Percentiles rank a stretch among this genome's conserved stretches.
These are phyloP conservation scores for Cyclura pinguis DNA, from an alignment of 2,797 vertebrate genomes.

Conservation along the genomic window DNA sequence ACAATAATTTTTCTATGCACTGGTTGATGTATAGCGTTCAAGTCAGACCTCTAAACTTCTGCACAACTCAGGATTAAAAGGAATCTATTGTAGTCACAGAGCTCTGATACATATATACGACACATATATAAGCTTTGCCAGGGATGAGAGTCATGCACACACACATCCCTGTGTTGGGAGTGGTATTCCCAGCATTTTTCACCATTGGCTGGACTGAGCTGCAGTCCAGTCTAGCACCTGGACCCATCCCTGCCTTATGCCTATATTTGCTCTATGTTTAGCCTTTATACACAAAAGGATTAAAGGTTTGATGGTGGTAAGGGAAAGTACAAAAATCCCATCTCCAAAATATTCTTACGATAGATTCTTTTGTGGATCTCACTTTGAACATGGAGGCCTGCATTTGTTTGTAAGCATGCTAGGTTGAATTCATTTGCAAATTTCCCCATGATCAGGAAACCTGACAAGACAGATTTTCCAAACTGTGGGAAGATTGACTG, in stretches of 20 bases:
- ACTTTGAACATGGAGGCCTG: not conserved
- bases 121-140: not conserved
- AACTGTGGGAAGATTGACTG: not conserved
- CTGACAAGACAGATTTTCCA: not conserved
- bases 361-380: not conserved
- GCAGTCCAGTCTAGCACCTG: too few species aligned
- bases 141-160: too few species aligned
- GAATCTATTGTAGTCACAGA: not conserved
- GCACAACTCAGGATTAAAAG: not conserved
- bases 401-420: not conserved
- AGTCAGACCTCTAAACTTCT: conserved; percentile 7
- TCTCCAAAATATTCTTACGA: not conserved
- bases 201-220: too few species aligned
- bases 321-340: not conserved
- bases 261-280: too few species aligned
- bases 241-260: too few species aligned
- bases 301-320: too few species aligned
- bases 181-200: too few species aligned
- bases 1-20: too few species aligned
- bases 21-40: not conserved
- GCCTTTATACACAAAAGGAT: too few species aligned
- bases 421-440: not conserved
- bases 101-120: not conserved
- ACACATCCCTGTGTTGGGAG: too few species aligned
- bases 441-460: not conserved